These are phyloP conservation scores for Pedicia rivosa DNA, from an alignment of 2,888 invertebrate species.

Conservation along the genomic window DNA sequence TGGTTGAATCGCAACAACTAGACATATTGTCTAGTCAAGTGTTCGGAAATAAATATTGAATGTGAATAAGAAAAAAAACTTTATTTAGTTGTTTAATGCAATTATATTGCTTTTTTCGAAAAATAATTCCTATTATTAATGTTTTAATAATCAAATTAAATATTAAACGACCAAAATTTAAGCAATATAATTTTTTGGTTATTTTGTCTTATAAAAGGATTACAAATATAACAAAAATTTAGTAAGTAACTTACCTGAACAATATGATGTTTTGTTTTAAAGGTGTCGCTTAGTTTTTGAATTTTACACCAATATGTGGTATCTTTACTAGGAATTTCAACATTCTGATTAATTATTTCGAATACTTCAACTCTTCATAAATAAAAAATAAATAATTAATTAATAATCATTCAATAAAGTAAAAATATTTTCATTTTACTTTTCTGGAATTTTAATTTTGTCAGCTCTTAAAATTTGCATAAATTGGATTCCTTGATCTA, in stretches of 20 bases:
- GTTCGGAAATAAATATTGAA: no score
- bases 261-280: conserved; percentile 61
- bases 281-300: conserved; percentile 54
- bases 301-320: conserved; percentile 98
- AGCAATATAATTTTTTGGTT: no score
- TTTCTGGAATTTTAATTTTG: conserved; percentile 29
- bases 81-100: no score
- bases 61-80: no score
- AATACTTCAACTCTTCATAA: conserved; percentile 35
- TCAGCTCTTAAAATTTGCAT: conserved; percentile 43
- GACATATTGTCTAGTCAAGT: no score
- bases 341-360: conserved; percentile 43
- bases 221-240: no score
- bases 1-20: no score
- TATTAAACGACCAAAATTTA: no score
- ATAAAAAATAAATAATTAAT: conserved; percentile 2
- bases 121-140: no score
- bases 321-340: conserved; percentile 64
- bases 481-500: conserved; percentile 57
- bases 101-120: no score
- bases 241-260: conserved; percentile 56
- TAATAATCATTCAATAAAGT: not conserved
- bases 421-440: conserved; percentile 16
- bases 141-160: no score
- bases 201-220: no score